A percentile compares a stretch with the other conserved stretches of the same genome.
These are phyloP conservation scores for Ephestia elutella DNA, from an alignment of 1,140 invertebrate genomes.

Conservation along the genomic window DNA sequence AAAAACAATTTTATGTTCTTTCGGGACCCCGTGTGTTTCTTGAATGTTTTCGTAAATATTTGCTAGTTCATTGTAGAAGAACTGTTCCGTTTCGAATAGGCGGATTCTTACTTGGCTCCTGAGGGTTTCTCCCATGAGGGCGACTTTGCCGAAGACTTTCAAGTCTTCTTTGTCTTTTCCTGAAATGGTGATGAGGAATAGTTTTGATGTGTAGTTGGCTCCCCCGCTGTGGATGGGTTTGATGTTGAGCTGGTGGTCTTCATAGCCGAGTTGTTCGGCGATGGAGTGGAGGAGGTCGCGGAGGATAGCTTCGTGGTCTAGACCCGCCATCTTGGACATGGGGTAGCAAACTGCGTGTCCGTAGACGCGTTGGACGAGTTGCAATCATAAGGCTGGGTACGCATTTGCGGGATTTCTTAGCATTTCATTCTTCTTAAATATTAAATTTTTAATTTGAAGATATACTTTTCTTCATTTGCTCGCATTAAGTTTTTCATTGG, in stretches of 20 bases:
- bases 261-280: background rate
- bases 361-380: no score
- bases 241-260: conserved; percentile 1
- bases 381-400: no score
- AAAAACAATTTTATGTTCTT: conserved; percentile 35
- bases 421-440: no score
- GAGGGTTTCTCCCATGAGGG: conserved; percentile 26
- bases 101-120: conserved; percentile 24
- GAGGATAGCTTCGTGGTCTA: no score
- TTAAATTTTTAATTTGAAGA: no score
- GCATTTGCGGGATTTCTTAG: no score
- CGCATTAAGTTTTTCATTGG: no score
- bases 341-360: no score
- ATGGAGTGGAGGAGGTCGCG: background rate
- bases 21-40: conserved; percentile 23
- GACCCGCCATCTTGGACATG: no score
- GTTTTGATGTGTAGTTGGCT: conserved; percentile 26
- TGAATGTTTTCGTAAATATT: conserved; percentile 37
- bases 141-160: conserved; percentile 53
- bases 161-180: conserved; percentile 25
- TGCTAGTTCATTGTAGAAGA: conserved; percentile 35
- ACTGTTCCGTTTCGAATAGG: conserved; percentile 40
- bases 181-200: conserved; percentile 20
- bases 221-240: conserved; percentile 16
- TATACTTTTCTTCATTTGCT: no score